Percentiles rank a stretch among this genome's conserved stretches.
These are phyloP conservation scores for Ptilodon capucinus DNA, from an alignment of 2,888 invertebrate species.

Conservation along the genomic window DNA sequence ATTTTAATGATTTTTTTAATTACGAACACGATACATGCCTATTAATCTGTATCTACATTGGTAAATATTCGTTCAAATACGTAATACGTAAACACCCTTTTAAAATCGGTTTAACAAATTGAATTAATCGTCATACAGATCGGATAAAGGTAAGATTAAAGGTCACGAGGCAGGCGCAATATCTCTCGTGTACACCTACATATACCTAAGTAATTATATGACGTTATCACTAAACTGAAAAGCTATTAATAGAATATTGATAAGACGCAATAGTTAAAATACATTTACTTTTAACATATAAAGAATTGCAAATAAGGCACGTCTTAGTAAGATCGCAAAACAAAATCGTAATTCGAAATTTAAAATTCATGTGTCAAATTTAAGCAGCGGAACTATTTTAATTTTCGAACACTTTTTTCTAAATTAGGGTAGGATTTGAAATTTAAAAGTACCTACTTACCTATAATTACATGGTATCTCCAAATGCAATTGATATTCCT, in stretches of 20 bases:
- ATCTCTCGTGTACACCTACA: constrained; percentile 25
- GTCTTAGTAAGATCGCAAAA: no score
- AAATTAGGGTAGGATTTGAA: background rate
- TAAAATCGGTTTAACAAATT: background rate
- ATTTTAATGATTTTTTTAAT: no score
- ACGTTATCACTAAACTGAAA: background rate
- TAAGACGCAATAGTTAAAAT: no score
- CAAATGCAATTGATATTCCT: constrained; percentile 41
- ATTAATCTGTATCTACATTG: no score
- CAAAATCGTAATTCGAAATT: background rate
- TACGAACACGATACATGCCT: no score
- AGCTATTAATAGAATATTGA: constrained; percentile 2
- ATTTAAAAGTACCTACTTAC: constrained; percentile 38
- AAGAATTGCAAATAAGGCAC: no score
- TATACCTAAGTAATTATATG: constrained; percentile 8
- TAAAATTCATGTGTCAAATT: background rate
- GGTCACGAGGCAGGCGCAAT: constrained; percentile 43
- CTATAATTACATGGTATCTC: constrained; percentile 58
- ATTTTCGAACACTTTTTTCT: background rate
- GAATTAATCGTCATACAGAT: constrained; percentile 22
- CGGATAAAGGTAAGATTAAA: constrained; percentile 31
- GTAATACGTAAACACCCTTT: background rate
- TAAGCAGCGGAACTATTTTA: background rate
- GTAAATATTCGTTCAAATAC: no score
- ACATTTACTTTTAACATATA: no score